phyloP scores from a whole-genome alignment of 2,797 vertebrate genomes.

The Melopsittacus undulatus region DNA sequence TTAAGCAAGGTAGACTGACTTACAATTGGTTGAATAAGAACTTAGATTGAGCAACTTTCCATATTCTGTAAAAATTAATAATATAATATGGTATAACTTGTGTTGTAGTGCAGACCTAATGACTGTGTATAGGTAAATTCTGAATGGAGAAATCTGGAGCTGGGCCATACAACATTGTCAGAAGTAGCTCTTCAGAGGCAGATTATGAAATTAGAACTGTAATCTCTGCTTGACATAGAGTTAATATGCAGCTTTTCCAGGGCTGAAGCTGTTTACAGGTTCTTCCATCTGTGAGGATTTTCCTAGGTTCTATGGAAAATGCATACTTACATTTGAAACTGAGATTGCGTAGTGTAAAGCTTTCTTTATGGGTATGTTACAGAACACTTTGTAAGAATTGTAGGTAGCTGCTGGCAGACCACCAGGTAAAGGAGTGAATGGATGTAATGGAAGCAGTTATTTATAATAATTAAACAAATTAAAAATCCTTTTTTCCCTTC shows the following conservation, averaged over 20 bases:
- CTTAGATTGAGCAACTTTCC: not conserved
- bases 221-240: constrained; percentile 48
- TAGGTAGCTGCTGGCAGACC: not conserved
- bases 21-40: not conserved
- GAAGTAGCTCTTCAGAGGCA: constrained; percentile 41
- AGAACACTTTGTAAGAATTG: not conserved
- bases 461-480: not conserved
- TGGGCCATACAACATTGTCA: not conserved
- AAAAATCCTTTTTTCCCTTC: not conserved
- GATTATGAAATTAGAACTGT: constrained; percentile 58
- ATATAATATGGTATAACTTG: not conserved
- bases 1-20: not conserved
- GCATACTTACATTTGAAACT: not conserved
- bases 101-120: not conserved
- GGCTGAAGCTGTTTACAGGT: constrained; percentile 38
- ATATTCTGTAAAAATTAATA: not conserved
- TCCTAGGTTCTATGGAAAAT: not conserved
- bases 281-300: constrained; percentile 57
- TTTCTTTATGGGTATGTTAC: not conserved
- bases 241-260: constrained; percentile 49
- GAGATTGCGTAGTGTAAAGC: not conserved
- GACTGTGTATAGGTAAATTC: not conserved
- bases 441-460: not conserved
- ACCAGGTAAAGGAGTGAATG: not conserved
- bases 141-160: not conserved